These are phyloP conservation scores for Stigmatopora argus DNA, from an alignment of 2,113 vertebrate species.

Conservation along the genomic window DNA sequence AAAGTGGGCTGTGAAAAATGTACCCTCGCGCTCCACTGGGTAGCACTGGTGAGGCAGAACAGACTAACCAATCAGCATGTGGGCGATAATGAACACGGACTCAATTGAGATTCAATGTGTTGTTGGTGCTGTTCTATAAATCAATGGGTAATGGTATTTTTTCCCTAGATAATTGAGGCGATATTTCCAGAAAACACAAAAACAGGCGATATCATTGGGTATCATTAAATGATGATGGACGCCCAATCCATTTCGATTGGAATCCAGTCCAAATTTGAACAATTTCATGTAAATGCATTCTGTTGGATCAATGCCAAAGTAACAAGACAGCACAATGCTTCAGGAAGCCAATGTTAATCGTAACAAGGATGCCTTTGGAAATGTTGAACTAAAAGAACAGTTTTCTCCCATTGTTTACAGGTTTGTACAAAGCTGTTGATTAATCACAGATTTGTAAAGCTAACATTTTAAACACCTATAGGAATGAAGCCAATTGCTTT, in stretches of 20 bases:
- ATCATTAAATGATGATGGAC: too few species aligned
- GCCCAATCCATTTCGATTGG: too few species aligned
- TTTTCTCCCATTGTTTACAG: too few species aligned
- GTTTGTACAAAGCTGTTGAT: too few species aligned
- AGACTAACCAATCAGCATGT: constrained; percentile 36
- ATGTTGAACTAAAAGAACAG: constrained; percentile 8
- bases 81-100: constrained; percentile 16
- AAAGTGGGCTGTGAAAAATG: constrained; percentile 36
- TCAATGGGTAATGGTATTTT: constrained; percentile 27
- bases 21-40: constrained; percentile 30
- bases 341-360: constrained; percentile 34
- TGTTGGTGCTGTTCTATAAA: constrained; percentile 33
- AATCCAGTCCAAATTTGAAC: background rate
- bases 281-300: constrained; percentile 34
- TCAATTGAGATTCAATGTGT: constrained; percentile 36
- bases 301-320: constrained; percentile 14
- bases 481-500: too few species aligned
- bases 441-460: too few species aligned
- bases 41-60: constrained; percentile 19
- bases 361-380: constrained; percentile 21
- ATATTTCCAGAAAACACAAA: constrained; percentile 1
- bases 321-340: constrained; percentile 34
- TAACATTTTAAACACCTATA: too few species aligned
- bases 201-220: too few species aligned
- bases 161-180: constrained; percentile 22